A percentile compares a stretch with the other conserved stretches of the same genome.
These are phyloP conservation scores for Drosophila orena DNA, from an alignment of 1,140 invertebrate species.

Conservation along the genomic window DNA sequence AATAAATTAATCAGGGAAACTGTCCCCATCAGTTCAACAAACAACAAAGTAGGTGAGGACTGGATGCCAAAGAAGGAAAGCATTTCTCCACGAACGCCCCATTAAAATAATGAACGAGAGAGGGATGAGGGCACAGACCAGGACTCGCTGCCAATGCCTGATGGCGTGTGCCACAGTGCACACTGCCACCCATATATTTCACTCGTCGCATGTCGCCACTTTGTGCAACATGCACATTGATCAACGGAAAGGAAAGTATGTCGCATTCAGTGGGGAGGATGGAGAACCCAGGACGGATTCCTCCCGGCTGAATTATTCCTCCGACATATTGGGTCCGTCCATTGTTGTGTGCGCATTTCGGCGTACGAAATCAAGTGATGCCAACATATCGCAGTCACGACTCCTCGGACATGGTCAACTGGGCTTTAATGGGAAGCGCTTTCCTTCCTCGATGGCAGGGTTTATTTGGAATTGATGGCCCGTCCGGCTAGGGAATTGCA, in stretches of 20 bases:
- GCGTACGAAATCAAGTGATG: constrained; percentile 52
- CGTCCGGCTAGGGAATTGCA: constrained; percentile 16
- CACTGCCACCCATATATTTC: constrained; percentile 14
- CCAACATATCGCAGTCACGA: constrained; percentile 50
- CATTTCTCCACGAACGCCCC: constrained; percentile 34
- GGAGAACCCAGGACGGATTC: background rate
- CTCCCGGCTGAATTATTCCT: constrained; percentile 31
- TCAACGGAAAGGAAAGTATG: constrained; percentile 54
- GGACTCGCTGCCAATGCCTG: constrained; percentile 24
- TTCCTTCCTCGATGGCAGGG: constrained; percentile 21
- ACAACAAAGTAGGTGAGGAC: constrained; percentile 1
- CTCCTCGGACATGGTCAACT: constrained; percentile 39
- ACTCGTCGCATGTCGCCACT: constrained; percentile 53
- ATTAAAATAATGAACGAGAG: constrained; percentile 44
- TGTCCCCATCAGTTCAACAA: constrained; percentile 4
- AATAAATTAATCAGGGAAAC: constrained; percentile 52
- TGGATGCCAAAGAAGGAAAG: constrained; percentile 3
- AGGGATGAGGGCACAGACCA: constrained; percentile 3
- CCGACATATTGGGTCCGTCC: constrained; percentile 51
- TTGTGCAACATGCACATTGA: constrained; percentile 55
- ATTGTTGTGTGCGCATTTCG: constrained; percentile 58
- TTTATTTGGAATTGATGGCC: constrained; percentile 40
- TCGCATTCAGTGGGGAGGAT: constrained; percentile 25
- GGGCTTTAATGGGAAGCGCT: constrained; percentile 23
- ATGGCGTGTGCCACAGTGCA: constrained; percentile 40